Conservation (phyloP, 2,888 invertebrate genomes). For the Crematogaster levior region DNA sequence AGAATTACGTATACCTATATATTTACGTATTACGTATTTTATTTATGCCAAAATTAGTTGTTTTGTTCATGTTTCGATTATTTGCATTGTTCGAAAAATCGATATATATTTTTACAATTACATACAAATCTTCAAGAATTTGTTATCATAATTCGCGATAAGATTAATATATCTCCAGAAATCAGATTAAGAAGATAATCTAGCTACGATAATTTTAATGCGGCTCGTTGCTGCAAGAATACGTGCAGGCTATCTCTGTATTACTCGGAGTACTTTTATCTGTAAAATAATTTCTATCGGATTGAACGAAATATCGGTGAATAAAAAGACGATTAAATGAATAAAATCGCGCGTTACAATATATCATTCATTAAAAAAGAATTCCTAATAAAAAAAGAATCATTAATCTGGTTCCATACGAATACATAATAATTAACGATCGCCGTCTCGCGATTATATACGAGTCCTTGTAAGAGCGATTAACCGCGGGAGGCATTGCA, state of each 20-base stretch:
- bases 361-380: not conserved
- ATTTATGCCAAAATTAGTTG: not conserved
- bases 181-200: not conserved
- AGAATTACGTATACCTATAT: too few species aligned
- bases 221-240: constrained; percentile 1
- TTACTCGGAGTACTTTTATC: not conserved
- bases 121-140: not conserved
- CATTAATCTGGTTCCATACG: constrained; percentile 27
- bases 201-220: constrained; percentile 11
- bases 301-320: not conserved
- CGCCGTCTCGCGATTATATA: not conserved
- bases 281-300: constrained; percentile 10
- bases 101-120: not conserved
- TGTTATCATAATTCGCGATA: not conserved
- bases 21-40: too few species aligned
- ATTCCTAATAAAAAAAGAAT: not conserved
- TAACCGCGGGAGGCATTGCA: constrained; percentile 32
- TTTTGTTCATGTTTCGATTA: not conserved
- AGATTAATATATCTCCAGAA: not conserved
- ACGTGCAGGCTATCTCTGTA: not conserved
- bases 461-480: constrained; percentile 41
- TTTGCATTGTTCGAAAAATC: constrained; percentile 6
- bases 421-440: constrained; percentile 42
- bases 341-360: not conserved
- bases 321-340: not conserved